Base-by-base conservation (phyloP, 2,797 vertebrate genomes). In the Phrynocephalus forsythii region DNA sequence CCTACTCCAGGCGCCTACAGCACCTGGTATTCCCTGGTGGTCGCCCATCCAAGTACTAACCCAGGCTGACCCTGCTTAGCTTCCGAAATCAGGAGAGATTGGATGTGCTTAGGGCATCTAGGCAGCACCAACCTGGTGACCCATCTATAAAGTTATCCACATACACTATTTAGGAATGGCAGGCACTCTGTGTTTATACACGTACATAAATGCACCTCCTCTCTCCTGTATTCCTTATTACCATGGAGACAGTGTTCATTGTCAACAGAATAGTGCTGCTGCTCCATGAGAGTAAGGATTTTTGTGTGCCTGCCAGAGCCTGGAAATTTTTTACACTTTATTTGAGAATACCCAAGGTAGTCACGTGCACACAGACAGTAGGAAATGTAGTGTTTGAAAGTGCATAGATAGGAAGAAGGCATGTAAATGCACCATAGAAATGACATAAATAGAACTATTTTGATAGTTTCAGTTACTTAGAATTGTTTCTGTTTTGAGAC, bases 231-330 rank as follows among this genome's bases (percentile, higher is more conserved):
- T 80, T 84, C 56, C 44, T 80, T 84, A 85, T 85, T 60, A 84
- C 87, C 83, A 85, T 85, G 83, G 87, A 88, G 78, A 81, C 69
- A 75, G 68, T 78, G 69, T 81, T 85, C 73, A 88, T 85, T 85
- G 77, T 88, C 83, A 88, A 84, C 87, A 88, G 71, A 88, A 44
- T 48, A 76, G 44, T 69, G 30, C 16, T 83, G 63, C 63, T 82
- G 10, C 72, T 85, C 83, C 50, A 26, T 80, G 87, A 88, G 71
- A 85, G 78, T 48, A 85, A 85, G 77, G 69, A 30, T 24, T 56
- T 60, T 44, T 44, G 80, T 73, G 69, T 67, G 77, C 78, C 76
- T 60, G 28, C 73, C n/a, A 75, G 22, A 56, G 68, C n/a, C 33
- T 79, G 50, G 52, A 28, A 73, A 28, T 79, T 71, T 66, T 85